Percentiles rank a stretch among this genome's conserved stretches.
phyloP scores from a whole-genome alignment of 1,140 invertebrate genomes.

The Calephelis virginiensis region DNA sequence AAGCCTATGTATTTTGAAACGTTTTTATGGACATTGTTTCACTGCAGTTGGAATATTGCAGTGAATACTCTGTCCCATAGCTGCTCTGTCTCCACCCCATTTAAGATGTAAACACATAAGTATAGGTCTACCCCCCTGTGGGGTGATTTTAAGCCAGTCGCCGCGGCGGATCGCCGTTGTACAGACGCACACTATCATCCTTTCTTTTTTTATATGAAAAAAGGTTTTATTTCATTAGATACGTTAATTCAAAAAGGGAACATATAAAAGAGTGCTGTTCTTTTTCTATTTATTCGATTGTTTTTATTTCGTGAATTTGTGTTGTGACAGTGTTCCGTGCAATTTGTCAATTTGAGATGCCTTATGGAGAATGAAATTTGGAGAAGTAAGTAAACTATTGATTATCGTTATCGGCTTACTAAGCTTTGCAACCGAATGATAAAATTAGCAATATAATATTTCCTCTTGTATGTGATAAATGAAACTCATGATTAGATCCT shows the following conservation, averaged over 20 bases:
- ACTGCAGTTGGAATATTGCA: background rate
- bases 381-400: slow-evolving; percentile 26
- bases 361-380: slow-evolving; percentile 25
- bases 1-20: too few relatives aligned
- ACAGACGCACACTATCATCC: slow-evolving; percentile 33
- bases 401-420: slow-evolving; percentile 23
- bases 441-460: too few relatives aligned
- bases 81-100: slow-evolving; percentile 58
- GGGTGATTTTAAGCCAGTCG: slow-evolving; percentile 48
- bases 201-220: background rate
- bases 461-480: too few relatives aligned
- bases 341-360: slow-evolving; percentile 28
- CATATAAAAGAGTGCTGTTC: background rate
- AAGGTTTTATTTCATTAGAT: slow-evolving; percentile 3
- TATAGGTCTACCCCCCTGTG: slow-evolving; percentile 47
- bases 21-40: too few relatives aligned
- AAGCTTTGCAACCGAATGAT: background rate
- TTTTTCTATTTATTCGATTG: background rate
- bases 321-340: slow-evolving; percentile 16
- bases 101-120: slow-evolving; percentile 70
- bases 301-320: slow-evolving; percentile 1
- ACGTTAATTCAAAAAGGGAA: slow-evolving; percentile 11
- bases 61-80: slow-evolving; percentile 23
- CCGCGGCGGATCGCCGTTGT: slow-evolving; percentile 50
- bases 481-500: too few relatives aligned